Conservation (phyloP, 2,113 vertebrate species). For the Rhea americana region DNA sequence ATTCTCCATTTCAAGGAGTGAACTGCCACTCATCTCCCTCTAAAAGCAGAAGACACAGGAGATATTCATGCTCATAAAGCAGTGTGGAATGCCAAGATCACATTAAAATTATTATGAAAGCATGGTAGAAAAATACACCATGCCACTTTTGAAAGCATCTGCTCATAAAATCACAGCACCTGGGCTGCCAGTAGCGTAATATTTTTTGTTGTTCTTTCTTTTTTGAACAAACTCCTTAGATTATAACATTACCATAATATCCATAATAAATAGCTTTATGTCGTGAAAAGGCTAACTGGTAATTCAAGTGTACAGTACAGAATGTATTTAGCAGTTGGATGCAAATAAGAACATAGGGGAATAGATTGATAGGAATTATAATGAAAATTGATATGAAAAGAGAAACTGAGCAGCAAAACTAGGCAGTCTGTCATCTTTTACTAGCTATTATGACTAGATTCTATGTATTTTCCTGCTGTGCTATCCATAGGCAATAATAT, state of each 20-base stretch:
- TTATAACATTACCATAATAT: not conserved
- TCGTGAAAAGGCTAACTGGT: not conserved
- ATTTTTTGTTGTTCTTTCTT: not conserved
- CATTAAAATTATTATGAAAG: not conserved
- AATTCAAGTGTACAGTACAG: not conserved
- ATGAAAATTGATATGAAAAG: not conserved
- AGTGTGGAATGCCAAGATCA: not conserved
- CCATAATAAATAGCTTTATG: not conserved
- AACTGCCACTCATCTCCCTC: not conserved
- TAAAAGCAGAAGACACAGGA: not conserved
- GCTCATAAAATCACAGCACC: not conserved
- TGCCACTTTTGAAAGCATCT: not conserved
- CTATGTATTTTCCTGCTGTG: not conserved
- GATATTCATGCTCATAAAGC: not conserved
- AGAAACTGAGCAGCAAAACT: not conserved
- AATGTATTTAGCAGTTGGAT: not conserved
- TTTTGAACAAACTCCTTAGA: not conserved
- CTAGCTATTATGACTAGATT: not conserved
- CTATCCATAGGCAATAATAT: not conserved
- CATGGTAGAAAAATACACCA: not conserved
- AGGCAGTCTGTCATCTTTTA: not conserved
- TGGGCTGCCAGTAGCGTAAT: not conserved
- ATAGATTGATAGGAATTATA: not conserved
- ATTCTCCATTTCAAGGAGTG: slow-evolving; percentile 19
- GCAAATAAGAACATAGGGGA: not conserved